Base-by-base conservation (phyloP, 2,888 invertebrate species). In the Diploptera punctata region DNA sequence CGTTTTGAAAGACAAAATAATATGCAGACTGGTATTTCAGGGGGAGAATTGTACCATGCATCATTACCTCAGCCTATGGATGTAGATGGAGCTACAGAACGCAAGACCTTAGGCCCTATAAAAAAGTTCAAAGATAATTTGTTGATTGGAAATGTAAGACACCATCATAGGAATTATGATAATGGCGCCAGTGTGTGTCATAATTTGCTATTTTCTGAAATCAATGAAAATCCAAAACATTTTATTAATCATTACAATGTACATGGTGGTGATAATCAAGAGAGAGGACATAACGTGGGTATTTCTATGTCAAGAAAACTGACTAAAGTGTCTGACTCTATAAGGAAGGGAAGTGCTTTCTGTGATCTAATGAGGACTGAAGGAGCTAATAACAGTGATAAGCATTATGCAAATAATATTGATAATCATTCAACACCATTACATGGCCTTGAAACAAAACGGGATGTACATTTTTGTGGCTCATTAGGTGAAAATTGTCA, bases 111-210 rank as follows among this genome's bases (percentile, higher is more conserved):
- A n/a, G 71, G 44, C n/a, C 47, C 71, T 33, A 16, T 33, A 13
- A 74, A 65, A n/a, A 74, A 71, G 16, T 74, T n/a, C 24, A 68
- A 21, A 52, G 71, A 71, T 19, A 26, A 65, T 29, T 43, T 65
- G 21, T 38, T 69, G 7, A 62, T 68, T 2, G 44, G 44, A 16
- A 68, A 69, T 43, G 57, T 21, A n/a, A 18, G 24, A 2, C 60
- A 69, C 62, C 65, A 65, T 18, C 68, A 65, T 21, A 60, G 57
- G 19, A 16, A 29, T n/a, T 52, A 69, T 52, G 65, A 67, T 44
- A 43, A 43, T 24, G 19, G 65, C 5, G n/a, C 29, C 19, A 47
- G n/a, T 47, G 44, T 43, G 61, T 33, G 68, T 38, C 68, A 65
- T 16, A 62, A 33, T 19, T 7, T 49, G 3, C 7, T 38, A 13